A percentile compares a stretch with the other conserved stretches of the same genome.
phyloP scores from a whole-genome alignment of 2,797 vertebrate species.

The Fringilla coelebs region DNA sequence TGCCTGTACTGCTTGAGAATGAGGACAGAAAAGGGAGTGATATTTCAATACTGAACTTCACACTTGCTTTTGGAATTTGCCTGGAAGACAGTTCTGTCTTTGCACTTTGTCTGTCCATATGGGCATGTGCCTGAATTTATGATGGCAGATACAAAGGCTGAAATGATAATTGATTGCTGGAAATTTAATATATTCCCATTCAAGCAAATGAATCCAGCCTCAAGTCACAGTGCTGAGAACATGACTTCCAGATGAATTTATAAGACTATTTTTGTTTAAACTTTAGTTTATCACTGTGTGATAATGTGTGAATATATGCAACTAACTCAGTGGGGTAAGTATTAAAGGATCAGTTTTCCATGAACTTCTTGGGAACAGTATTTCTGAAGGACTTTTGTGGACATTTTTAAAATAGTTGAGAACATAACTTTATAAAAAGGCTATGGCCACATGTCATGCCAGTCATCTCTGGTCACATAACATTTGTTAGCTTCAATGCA shows the following conservation, averaged over 20 bases:
- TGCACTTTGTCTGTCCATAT: slow-evolving; percentile 52
- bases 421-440: slow-evolving; percentile 63
- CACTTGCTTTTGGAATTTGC: slow-evolving; percentile 52
- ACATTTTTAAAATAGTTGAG: slow-evolving; percentile 69
- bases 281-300: slow-evolving; percentile 5
- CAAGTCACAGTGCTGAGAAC: not conserved
- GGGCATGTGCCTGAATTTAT: slow-evolving; percentile 50
- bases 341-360: slow-evolving; percentile 40
- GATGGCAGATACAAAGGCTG: slow-evolving; percentile 38
- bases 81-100: slow-evolving; percentile 52
- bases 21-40: not conserved
- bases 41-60: slow-evolving; percentile 37
- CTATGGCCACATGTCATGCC: slow-evolving; percentile 68
- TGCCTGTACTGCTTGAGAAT: not conserved
- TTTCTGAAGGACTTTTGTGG: slow-evolving; percentile 61
- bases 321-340: not conserved
- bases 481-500: slow-evolving; percentile 75
- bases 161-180: slow-evolving; percentile 53
- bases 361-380: slow-evolving; percentile 45
- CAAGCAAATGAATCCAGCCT: slow-evolving; percentile 6
- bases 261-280: slow-evolving; percentile 21
- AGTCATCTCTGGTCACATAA: slow-evolving; percentile 75
- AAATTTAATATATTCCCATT: slow-evolving; percentile 34
- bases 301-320: slow-evolving; percentile 49
- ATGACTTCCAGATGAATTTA: slow-evolving; percentile 14